Conservation (phyloP, 2,797 vertebrate species). For the Falco naumanni region DNA sequence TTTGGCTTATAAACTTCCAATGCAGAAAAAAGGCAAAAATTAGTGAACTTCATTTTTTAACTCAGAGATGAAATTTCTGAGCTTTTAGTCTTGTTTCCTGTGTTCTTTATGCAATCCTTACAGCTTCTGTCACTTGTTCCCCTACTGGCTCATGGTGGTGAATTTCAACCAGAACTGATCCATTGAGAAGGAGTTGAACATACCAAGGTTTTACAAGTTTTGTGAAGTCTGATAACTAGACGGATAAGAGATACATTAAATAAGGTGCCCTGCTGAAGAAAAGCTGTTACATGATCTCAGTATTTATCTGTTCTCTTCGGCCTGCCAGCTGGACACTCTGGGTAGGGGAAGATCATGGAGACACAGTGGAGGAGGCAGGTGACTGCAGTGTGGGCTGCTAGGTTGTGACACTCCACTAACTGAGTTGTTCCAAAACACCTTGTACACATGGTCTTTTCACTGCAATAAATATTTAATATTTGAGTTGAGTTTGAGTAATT, state of each 20-base stretch:
- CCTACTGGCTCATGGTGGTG: neutral
- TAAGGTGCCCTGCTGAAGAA: neutral
- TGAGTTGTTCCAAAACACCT: neutral
- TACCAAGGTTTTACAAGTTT: neutral
- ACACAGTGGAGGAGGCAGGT: neutral
- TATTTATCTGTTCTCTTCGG: neutral
- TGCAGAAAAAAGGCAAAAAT: neutral
- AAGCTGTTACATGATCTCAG: neutral
- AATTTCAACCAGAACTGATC: neutral
- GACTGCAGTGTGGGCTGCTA: neutral
- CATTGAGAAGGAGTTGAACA: neutral
- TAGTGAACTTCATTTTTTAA: neutral
- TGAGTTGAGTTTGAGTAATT: neutral
- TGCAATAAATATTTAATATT: neutral
- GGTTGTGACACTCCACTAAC: neutral
- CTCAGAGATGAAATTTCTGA: neutral
- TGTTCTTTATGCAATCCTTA: neutral
- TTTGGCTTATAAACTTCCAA: neutral
- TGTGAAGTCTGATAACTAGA: neutral
- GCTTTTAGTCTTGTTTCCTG: neutral
- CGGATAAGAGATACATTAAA: neutral
- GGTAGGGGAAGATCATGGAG: neutral
- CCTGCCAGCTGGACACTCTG: neutral
- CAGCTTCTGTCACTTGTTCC: neutral
- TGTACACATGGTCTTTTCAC: neutral